These are phyloP conservation scores for Manis crassicaudata DNA, from an alignment of 2,797 vertebrate genomes.

Conservation along the genomic window DNA sequence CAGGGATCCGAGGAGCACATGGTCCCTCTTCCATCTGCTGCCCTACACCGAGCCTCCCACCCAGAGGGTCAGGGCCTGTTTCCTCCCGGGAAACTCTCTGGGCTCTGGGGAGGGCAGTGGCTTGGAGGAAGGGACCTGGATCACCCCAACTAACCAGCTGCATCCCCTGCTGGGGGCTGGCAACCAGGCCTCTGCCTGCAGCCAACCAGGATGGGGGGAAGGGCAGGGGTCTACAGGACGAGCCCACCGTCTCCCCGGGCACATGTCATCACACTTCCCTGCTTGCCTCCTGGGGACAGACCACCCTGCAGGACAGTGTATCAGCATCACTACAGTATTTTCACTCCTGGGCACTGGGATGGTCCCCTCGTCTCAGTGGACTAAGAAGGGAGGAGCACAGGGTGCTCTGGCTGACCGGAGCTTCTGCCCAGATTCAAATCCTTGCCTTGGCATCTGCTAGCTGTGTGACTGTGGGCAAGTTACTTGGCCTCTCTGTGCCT, in stretches of 20 bases:
- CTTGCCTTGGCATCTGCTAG: background rate
- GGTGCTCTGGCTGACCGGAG: background rate
- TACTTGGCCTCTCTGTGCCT: background rate
- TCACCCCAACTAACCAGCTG: background rate
- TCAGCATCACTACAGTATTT: background rate
- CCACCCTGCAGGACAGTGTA: background rate
- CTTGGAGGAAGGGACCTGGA: background rate
- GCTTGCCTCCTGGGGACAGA: background rate
- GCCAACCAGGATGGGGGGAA: background rate
- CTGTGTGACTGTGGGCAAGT: background rate
- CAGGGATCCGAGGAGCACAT: rapidly evolving
- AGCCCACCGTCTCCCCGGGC: background rate
- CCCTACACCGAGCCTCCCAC: background rate
- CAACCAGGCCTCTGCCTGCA: background rate
- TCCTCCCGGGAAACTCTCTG: background rate
- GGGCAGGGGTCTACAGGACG: too few species aligned
- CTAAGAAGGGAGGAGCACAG: background rate
- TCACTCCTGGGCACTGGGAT: background rate
- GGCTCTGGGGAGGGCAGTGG: background rate
- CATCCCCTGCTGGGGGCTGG: background rate
- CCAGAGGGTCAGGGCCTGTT: background rate
- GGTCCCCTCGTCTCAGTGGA: background rate
- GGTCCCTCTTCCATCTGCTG: background rate
- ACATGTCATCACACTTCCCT: background rate
- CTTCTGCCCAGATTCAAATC: background rate